Evolutionary conservation across 2,113 vertebrate species (phyloP), one percentile per base, ranked within the genome.

Genomic region (Catharus bicknelli): DNA sequence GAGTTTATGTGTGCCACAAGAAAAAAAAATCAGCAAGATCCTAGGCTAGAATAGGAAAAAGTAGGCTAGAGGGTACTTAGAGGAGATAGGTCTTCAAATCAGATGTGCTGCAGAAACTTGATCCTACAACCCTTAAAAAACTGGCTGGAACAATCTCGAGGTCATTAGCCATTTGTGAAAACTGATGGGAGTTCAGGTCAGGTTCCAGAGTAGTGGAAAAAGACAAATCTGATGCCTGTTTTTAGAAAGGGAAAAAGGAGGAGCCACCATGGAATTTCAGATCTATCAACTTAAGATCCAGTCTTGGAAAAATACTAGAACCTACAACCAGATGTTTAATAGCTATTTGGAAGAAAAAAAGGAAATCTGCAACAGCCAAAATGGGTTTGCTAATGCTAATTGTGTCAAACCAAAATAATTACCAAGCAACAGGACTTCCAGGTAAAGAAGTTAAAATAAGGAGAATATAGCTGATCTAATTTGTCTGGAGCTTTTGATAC

Each of bases 61-160:
- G 88, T 90, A 86, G 90, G 88, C 72, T 95, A 69, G 63, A 93
- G 72, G 70, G 90, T 88, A 93, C 88, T 91, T 94, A 87, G 42
- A 85, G 50, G 67, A 90, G 78, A 68, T 73, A 79, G 63, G 30
- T 58, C 67, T 73, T 76, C 82, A 85, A 50, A 73, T 76, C 75
- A 69, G 63, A 58, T 38, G 63, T 26, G 25, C 82, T 13, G 7
- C 53, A 73, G 57, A 85, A 94, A 69, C 70, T 87, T 84, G 17
- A 38, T 79, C 47, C 27, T 69, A 23, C 50, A 66, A 59, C 55
- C 42, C 50, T 53, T 62, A 5, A 62, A 92, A 70, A 84, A 32
- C 13, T 70, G 90, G 9, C 55, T 87, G 75, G 58, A 91, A 36
- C 29, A 30, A 27, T 69, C 47, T 40, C 11, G 7, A 83, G 79